phyloP scores from a whole-genome alignment of 2,113 vertebrate genomes.

The Benthochromis sp. region DNA sequence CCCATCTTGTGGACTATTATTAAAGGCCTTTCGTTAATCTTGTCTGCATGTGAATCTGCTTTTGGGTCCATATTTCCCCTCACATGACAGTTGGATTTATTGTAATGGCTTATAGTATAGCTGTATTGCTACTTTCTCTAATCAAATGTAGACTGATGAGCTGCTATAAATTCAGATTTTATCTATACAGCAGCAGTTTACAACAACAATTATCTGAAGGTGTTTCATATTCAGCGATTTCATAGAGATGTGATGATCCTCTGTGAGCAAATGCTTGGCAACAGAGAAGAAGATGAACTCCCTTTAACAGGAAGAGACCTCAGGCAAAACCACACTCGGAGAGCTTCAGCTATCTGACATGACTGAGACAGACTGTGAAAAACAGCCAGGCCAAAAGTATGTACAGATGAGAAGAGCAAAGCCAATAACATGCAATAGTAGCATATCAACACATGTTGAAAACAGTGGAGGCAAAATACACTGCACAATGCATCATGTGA shows the following conservation, averaged over 20 bases:
- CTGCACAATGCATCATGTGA: background rate
- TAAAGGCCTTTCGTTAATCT: background rate
- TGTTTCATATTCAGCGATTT: background rate
- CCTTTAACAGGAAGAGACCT: background rate
- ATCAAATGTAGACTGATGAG: background rate
- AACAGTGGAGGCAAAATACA: background rate
- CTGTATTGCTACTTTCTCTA: background rate
- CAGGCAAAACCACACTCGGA: background rate
- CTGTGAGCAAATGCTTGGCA: background rate
- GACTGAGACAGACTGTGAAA: background rate
- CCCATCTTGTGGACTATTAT: background rate
- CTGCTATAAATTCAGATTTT: background rate
- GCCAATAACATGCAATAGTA: background rate
- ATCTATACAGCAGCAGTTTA: background rate
- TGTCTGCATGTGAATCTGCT: background rate
- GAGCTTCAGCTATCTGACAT: background rate
- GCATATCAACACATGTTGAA: background rate
- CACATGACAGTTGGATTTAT: background rate
- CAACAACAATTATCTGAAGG: background rate
- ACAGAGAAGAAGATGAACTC: background rate
- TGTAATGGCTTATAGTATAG: background rate
- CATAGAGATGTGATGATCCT: background rate
- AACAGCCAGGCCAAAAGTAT: background rate
- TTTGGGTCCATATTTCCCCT: background rate
- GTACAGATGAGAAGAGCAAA: background rate